These are phyloP conservation scores for Helostoma temminkii DNA, from an alignment of 2,797 vertebrate species.

Conservation along the genomic window DNA sequence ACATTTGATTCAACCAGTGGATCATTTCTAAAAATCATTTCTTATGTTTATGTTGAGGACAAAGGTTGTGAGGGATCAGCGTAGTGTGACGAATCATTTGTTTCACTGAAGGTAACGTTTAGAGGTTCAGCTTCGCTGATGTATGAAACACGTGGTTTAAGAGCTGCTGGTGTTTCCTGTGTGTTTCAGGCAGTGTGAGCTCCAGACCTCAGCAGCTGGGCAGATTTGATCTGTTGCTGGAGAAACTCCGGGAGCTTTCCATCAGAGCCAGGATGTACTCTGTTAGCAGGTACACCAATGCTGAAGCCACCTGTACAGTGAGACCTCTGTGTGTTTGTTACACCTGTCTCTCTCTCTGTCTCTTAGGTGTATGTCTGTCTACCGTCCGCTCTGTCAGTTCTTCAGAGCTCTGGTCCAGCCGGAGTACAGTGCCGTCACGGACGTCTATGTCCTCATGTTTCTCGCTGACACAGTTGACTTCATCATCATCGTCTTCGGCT, in stretches of 20 bases:
- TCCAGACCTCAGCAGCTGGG: constrained; percentile 87
- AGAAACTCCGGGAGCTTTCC: constrained; percentile 90
- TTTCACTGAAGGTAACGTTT: no score
- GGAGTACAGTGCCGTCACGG: constrained; percentile 95
- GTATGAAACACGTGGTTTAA: no score
- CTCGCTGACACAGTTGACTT: constrained; percentile 95
- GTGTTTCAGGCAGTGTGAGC: constrained; percentile 86
- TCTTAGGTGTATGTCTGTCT: constrained; percentile 88
- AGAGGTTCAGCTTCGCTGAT: no score
- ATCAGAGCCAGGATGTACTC: constrained; percentile 89
- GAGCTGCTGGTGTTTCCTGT: constrained; percentile 38
- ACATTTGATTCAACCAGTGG: no score
- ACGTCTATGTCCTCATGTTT: constrained; percentile 97
- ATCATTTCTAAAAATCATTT: no score
- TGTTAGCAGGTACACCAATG: constrained; percentile 87
- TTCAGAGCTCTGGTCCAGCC: constrained; percentile 95
- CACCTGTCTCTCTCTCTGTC: background rate
- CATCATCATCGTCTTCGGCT: constrained; percentile 96
- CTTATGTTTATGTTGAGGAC: no score
- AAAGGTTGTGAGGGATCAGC: no score
- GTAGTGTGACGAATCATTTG: no score
- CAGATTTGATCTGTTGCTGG: constrained; percentile 87
- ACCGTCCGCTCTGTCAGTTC: constrained; percentile 90
- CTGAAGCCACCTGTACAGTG: background rate
- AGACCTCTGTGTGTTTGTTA: background rate